Evolutionary conservation across 2,113 vertebrate genomes (phyloP).

Genomic region (Acrocephalus kingi): DNA sequence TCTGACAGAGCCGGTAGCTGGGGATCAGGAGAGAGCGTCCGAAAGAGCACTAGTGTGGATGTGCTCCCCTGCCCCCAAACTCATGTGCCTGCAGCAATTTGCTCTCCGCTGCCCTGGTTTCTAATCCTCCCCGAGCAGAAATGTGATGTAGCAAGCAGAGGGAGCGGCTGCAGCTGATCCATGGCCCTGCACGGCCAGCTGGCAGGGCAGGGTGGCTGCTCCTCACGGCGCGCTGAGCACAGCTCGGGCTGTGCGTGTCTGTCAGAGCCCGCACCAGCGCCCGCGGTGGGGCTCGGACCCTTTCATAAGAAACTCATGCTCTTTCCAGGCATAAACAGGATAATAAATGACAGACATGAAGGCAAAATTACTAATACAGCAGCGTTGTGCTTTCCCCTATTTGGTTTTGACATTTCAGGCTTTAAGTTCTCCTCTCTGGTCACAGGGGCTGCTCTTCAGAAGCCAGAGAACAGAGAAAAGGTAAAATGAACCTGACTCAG

Average conservation of each 20-base stretch:
- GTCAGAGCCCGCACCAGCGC: neutral
- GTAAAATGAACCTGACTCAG: neutral
- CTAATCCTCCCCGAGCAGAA: slow-evolving; percentile 47
- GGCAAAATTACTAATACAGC: neutral
- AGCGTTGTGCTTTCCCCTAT: accelerated
- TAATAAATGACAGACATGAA: neutral
- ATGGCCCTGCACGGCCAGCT: neutral
- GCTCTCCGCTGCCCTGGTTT: neutral
- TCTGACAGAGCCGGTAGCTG: neutral
- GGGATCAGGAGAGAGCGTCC: neutral
- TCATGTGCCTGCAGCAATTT: neutral
- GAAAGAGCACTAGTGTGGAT: neutral
- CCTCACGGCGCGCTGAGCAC: slow-evolving; percentile 40
- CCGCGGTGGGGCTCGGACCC: neutral
- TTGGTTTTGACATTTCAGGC: neutral
- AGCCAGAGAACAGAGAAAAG: neutral
- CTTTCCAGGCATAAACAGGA: accelerated
- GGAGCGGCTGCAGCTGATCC: slow-evolving; percentile 38
- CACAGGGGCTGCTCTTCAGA: neutral
- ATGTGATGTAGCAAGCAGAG: neutral
- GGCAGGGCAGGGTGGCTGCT: slow-evolving; percentile 29
- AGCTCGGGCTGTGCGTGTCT: neutral
- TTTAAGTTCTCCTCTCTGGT: neutral
- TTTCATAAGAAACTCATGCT: accelerated
- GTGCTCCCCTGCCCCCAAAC: neutral